phyloP scores from a whole-genome alignment of 2,888 invertebrate species.

The Drosophila kuntzei region DNA sequence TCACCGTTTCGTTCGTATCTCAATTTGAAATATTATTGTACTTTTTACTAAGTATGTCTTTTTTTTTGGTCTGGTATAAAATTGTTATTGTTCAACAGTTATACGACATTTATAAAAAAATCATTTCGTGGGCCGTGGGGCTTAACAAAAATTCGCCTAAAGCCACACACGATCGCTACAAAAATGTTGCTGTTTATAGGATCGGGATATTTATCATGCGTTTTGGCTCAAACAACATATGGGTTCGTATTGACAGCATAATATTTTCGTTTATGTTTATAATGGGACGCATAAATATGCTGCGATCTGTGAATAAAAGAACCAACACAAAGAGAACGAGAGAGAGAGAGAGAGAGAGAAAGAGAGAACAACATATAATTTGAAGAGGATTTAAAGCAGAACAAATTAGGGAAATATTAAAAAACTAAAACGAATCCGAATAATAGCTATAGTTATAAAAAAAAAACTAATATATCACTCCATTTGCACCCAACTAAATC shows the following conservation, averaged over 20 bases:
- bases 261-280: slow-evolving; percentile 82
- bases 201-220: slow-evolving; percentile 42
- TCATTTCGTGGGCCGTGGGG: slow-evolving; percentile 57
- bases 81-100: slow-evolving; percentile 54
- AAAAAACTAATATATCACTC: slow-evolving; percentile 2
- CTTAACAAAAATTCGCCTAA: slow-evolving; percentile 63
- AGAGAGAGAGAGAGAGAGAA: slow-evolving; percentile 46
- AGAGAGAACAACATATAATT: slow-evolving; percentile 66
- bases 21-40: slow-evolving; percentile 57
- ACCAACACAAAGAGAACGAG: slow-evolving; percentile 56
- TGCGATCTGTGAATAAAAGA: slow-evolving; percentile 81
- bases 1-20: slow-evolving; percentile 66
- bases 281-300: slow-evolving; percentile 83
- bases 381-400: slow-evolving; percentile 48
- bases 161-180: slow-evolving; percentile 61
- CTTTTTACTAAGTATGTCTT: slow-evolving; percentile 50
- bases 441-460: slow-evolving; percentile 13
- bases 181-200: slow-evolving; percentile 31
- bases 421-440: slow-evolving; percentile 29
- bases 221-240: slow-evolving; percentile 73
- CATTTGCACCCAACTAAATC: slow-evolving; percentile 26
- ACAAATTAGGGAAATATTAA: slow-evolving; percentile 27
- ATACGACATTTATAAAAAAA: slow-evolving; percentile 62
- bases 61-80: slow-evolving; percentile 56
- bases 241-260: slow-evolving; percentile 83